phyloP scores from a whole-genome alignment of 2,797 vertebrate genomes.

The Molossus alvarezi region DNA sequence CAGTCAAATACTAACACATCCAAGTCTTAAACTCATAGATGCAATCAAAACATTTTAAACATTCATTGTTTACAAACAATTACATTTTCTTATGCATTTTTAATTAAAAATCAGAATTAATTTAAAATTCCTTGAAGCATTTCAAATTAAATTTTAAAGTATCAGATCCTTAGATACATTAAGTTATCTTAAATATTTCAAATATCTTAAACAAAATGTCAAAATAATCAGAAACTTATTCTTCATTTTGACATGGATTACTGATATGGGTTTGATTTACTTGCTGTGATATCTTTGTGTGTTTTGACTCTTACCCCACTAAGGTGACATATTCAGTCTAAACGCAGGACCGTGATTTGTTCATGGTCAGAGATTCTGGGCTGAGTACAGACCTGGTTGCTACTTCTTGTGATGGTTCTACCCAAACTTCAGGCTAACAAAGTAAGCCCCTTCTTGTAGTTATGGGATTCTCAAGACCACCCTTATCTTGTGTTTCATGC shows the following conservation, averaged over 20 bases:
- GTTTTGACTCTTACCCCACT: not conserved
- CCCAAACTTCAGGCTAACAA: not conserved
- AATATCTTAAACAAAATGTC: conserved; percentile 36
- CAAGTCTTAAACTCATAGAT: conserved; percentile 40
- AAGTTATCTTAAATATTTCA: conserved; percentile 37
- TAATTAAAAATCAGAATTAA: conserved; percentile 47
- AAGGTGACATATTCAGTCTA: not conserved
- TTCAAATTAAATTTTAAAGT: conserved; percentile 36
- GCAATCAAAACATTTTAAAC: conserved; percentile 26
- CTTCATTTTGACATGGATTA: not conserved
- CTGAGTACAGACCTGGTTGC: not conserved
- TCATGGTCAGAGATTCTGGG: not conserved
- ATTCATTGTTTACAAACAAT: not conserved
- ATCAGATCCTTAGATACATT: not conserved
- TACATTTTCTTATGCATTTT: conserved; percentile 21
- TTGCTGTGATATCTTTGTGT: not conserved
- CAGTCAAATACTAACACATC: conserved; percentile 12
- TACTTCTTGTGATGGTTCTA: not conserved
- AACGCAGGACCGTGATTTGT: not conserved
- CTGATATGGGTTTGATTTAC: not conserved
- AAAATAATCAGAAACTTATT: not conserved
- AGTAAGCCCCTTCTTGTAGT: not conserved
- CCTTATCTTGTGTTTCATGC: not conserved
- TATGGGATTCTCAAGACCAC: conserved; percentile 2
- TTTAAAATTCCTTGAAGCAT: conserved; percentile 63